phyloP scores from a whole-genome alignment of 1,140 invertebrate species.

The Mesaphorura yosii region DNA sequence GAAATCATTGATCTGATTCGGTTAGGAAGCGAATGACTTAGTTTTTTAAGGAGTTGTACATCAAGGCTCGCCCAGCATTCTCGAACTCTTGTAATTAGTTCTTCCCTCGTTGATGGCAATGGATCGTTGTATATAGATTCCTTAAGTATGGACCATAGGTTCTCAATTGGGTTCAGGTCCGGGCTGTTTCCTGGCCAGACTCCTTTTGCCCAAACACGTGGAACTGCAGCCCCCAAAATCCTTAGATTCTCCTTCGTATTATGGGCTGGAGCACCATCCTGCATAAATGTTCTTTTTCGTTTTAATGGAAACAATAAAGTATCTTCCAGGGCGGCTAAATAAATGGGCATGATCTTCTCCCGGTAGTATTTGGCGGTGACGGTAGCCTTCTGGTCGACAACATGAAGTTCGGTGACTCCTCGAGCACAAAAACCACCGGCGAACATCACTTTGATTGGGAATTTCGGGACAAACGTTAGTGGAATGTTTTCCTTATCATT shows the following conservation, averaged over 20 bases:
- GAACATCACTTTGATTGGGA: neutral
- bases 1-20: neutral
- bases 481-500: neutral
- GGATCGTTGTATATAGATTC: neutral
- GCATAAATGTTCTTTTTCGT: neutral
- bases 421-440: neutral
- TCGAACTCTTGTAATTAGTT: neutral
- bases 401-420: neutral
- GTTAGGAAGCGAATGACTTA: neutral
- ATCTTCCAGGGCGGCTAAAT: neutral
- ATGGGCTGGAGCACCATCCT: neutral
- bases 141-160: constrained; percentile 4
- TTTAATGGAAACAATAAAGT: neutral
- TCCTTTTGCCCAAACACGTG: neutral
- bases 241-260: neutral
- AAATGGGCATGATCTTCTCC: neutral
- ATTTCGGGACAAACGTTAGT: neutral
- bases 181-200: neutral
- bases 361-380: neutral
- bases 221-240: neutral
- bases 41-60: neutral
- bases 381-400: neutral
- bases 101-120: neutral
- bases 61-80: neutral
- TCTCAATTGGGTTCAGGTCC: neutral